Evolutionary conservation across 2,797 vertebrate genomes (phyloP).

Genomic region (Hyperoplus lanceolatus): DNA sequence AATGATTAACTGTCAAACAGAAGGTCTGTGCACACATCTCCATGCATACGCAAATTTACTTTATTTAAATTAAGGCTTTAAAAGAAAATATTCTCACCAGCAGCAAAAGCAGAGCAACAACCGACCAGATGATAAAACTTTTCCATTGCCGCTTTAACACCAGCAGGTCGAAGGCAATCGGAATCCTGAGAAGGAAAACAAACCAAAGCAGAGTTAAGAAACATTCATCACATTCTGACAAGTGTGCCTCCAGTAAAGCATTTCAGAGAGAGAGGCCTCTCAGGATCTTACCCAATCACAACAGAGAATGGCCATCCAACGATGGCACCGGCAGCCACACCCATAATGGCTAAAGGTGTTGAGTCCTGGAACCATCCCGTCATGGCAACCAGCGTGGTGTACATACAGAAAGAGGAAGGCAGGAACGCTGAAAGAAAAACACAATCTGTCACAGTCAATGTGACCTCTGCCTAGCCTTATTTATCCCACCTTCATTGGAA

Average conservation of each 20-base stretch:
- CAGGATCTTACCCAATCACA: constrained; percentile 90
- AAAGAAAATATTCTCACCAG: constrained; percentile 84
- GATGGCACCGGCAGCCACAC: constrained; percentile 92
- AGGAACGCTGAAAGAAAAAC: constrained; percentile 89
- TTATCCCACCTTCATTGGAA: background rate
- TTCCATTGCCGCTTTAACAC: constrained; percentile 92
- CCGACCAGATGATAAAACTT: constrained; percentile 91
- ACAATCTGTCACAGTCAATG: background rate
- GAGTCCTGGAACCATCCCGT: constrained; percentile 98
- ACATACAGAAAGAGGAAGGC: constrained; percentile 99
- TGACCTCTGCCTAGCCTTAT: background rate
- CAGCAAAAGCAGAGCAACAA: constrained; percentile 90
- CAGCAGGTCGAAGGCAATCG: constrained; percentile 95
- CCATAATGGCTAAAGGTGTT: constrained; percentile 90
- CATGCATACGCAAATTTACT: background rate
- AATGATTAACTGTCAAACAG: constrained; percentile 10
- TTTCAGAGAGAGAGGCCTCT: background rate
- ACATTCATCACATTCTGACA: background rate
- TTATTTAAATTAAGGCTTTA: background rate
- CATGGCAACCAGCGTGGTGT: constrained; percentile 94
- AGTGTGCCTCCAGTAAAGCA: background rate
- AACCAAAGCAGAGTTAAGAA: background rate
- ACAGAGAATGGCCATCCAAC: constrained; percentile 97
- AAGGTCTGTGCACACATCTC: background rate
- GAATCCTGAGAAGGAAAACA: constrained; percentile 82